These are phyloP conservation scores for Aplodontia rufa DNA, from an alignment of 2,113 vertebrate genomes.

Conservation along the genomic window DNA sequence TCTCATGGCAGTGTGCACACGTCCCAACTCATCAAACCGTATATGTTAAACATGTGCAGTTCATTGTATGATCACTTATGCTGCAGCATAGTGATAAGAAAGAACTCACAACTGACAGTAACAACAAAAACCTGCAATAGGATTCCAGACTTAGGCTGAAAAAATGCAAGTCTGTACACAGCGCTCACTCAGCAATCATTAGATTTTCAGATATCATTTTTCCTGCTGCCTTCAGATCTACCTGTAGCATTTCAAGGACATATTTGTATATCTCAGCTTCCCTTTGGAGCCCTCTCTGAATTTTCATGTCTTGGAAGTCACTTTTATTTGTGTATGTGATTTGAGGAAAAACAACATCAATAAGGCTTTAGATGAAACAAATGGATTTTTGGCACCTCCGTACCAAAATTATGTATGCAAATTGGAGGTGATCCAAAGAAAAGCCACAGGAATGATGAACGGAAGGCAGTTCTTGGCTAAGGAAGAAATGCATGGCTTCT, in stretches of 20 bases:
- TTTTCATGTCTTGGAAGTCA: slow-evolving; percentile 2
- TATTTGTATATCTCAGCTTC: slow-evolving; percentile 11
- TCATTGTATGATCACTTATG: neutral
- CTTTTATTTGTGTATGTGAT: slow-evolving; percentile 2
- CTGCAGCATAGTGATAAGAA: neutral
- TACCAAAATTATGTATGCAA: slow-evolving; percentile 28
- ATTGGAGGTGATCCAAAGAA: slow-evolving; percentile 19
- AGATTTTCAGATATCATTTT: neutral
- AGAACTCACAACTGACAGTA: neutral
- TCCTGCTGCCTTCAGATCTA: neutral
- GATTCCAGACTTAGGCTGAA: neutral
- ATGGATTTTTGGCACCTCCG: slow-evolving; percentile 47
- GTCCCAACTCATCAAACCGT: neutral
- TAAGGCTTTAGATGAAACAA: slow-evolving; percentile 29
- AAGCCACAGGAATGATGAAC: neutral
- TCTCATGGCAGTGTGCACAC: neutral
- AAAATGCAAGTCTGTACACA: neutral
- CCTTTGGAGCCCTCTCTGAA: neutral
- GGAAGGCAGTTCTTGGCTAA: neutral
- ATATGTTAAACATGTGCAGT: neutral
- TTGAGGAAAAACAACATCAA: neutral
- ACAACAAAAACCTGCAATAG: neutral
- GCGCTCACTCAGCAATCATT: neutral
- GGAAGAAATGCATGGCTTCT: neutral
- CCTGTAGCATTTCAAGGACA: neutral